Evolutionary conservation across 2,113 vertebrate species (phyloP).

Genomic region (Vulpes ferrilata): DNA sequence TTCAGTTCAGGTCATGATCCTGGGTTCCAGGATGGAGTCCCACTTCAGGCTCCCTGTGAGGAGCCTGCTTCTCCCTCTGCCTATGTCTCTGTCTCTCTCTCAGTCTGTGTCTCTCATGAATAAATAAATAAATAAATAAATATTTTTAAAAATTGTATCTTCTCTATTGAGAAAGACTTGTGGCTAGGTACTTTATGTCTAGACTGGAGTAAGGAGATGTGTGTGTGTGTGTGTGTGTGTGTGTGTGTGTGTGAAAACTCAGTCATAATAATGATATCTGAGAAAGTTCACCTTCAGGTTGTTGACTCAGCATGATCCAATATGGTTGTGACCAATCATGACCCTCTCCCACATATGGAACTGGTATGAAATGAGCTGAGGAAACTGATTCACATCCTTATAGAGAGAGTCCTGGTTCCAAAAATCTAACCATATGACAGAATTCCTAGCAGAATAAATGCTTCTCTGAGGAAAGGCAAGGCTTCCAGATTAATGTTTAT

Average conservation of each 20-base stretch:
- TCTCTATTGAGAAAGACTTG: conserved; percentile 6
- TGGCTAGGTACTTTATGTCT: neutral
- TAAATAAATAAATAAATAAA: too few relatives aligned
- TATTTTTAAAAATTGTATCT: neutral
- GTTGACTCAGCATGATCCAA: neutral
- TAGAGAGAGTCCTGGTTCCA: neutral
- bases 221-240: neutral
- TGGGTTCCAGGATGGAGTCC: too few relatives aligned
- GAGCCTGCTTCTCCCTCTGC: too few relatives aligned
- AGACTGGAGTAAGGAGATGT: neutral
- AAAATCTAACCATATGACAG: neutral
- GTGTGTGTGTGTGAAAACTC: neutral
- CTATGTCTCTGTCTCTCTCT: too few relatives aligned
- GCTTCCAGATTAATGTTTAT: neutral
- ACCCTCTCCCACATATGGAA: neutral
- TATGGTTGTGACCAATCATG: neutral
- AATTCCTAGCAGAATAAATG: neutral
- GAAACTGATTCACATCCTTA: neutral
- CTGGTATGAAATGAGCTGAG: neutral
- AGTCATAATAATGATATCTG: neutral
- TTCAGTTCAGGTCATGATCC: too few relatives aligned
- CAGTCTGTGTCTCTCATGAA: too few relatives aligned
- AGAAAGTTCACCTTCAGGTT: neutral
- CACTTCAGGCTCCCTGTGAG: too few relatives aligned
- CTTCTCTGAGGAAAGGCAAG: neutral